Evolutionary conservation across 2,888 invertebrate genomes (phyloP).

Genomic region (Sussaba pulchella): DNA sequence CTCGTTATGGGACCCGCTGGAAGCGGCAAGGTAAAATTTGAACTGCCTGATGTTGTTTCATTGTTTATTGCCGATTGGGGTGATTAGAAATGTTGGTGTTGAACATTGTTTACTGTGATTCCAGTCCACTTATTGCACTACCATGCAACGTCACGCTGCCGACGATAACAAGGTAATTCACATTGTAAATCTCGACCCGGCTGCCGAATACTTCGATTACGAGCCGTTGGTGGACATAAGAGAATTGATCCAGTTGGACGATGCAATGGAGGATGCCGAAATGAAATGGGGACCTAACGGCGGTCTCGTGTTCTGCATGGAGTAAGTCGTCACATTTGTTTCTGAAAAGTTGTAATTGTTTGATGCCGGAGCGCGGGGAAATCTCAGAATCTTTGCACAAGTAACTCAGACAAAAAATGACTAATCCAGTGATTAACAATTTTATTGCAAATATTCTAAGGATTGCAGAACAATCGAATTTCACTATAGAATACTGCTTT

Average conservation of each 20-base stretch:
- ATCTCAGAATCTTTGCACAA: not conserved
- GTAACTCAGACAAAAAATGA: no score
- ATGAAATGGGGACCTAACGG: conserved; percentile 98
- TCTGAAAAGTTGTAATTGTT: not conserved
- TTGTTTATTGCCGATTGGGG: not conserved
- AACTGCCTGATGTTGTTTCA: conserved; percentile 4
- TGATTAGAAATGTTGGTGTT: not conserved
- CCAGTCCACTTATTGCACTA: conserved; percentile 97
- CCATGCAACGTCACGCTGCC: conserved; percentile 93
- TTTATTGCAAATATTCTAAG: no score
- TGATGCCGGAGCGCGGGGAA: no score
- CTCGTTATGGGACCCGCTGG: conserved; percentile 99
- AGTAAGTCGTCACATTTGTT: conserved; percentile 86
- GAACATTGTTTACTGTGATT: conserved; percentile 56
- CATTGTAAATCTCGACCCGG: conserved; percentile 98
- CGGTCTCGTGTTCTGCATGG: conserved; percentile 97
- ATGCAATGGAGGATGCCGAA: conserved; percentile 98
- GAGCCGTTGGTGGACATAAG: conserved; percentile 93
- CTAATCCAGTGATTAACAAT: no score
- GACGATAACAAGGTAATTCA: conserved; percentile 91
- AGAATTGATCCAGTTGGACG: conserved; percentile 96
- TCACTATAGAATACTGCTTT: no score
- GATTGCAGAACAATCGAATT: no score
- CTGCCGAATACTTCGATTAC: conserved; percentile 98
- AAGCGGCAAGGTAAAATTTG: conserved; percentile 93